Base-by-base conservation (phyloP, 2,797 vertebrate genomes). In the Pangasius mekongensis region DNA sequence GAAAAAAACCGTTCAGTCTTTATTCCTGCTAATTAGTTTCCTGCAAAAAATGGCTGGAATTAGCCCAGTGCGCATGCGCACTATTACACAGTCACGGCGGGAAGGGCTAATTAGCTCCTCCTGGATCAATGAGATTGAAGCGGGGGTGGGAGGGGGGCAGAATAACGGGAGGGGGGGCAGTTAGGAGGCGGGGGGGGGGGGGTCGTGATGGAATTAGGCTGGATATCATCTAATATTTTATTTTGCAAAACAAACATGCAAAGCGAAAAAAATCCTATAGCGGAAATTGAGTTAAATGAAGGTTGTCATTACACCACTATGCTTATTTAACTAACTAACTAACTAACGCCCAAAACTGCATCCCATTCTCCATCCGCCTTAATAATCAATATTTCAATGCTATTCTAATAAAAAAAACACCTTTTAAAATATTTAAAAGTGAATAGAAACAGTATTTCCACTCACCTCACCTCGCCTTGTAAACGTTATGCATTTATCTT, bases 1-100 rank as follows among this genome's bases (percentile, higher is more conserved):
- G 97, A 97, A 98, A 97, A 98, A 99, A 98, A 96, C 98, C 97
- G 98, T 98, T 98, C 97, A 97, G 97, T 98, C 98, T 99, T 99
- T 98, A 98, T 99, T 99, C 98, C 98, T 98, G 98, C 98, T 99
- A 99, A 98, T 99, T 99, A 99, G 97, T 98, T 99, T 99, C 98
- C 97, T 98, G 98, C 98, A 97, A 92, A 91, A 98, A 99, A 99
- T 98, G 98, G 98, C 98, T 98, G 97, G 97, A 98, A 99, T 99
- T 99, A 99, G 98, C 98, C 97, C 97, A 99, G 97, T 98, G 98
- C 98, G 98, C 98, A 98, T 99, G 98, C 98, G 98, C 98, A 97
- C 98, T 97, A 98, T 98, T 99, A 98, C 97, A 98, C 97, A 98
- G 98, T 97, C 98, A 98, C 98, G 98, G 98, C 98, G 98, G 98